Evolutionary conservation across 2,113 vertebrate species (phyloP), one percentile per base, ranked within the genome.

Genomic region (Macaca nemestrina): DNA sequence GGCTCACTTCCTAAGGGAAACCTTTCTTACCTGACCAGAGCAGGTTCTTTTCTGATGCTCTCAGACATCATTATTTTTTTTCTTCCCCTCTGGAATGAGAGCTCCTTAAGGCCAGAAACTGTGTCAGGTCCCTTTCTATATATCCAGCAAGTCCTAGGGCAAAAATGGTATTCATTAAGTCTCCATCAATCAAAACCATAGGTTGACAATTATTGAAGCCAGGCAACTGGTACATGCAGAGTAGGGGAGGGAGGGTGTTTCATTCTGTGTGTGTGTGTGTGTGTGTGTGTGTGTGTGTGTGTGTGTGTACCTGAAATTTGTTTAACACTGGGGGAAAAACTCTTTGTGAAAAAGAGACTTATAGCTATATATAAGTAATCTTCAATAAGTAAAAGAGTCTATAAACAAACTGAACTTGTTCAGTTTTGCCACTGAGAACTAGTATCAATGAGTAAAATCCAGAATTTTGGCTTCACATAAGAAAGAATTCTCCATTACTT

Each of bases 401-500:
- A 73, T 84, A 87, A 97, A 59, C 9, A 14, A 79, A 73, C 17
- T 88, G 45, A 2, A 86, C n/a, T 72, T 92, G 45, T 35, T 93
- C 30, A 48, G 48, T 79, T 96, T 87, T 87, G 38, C 50, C 80
- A 85, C 59, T 88, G 81, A 82, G 12, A 94, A 91, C 64, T 86
- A 91, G 8, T 45, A 97, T 55, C 48, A 50, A 67, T 88, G 78
- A 94, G n/a, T 38, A 93, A 27, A 91, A 91, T 81, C 22, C n/a
- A 90, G 86, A 94, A 32, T 59, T 85, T 68, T 82, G n/a, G 30
- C 35, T 93, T 92, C 68, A 89, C 9, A 11, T 81, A 88, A 90
- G 45, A 90, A 95, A 88, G 45, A 95, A 94, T 18, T 86, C 52
- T 61, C 45, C 85, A 92, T 90, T 90, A 76, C 87, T 72, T 88